phyloP scores from a whole-genome alignment of 2,797 vertebrate species.

The Hoplostethus atlanticus region DNA sequence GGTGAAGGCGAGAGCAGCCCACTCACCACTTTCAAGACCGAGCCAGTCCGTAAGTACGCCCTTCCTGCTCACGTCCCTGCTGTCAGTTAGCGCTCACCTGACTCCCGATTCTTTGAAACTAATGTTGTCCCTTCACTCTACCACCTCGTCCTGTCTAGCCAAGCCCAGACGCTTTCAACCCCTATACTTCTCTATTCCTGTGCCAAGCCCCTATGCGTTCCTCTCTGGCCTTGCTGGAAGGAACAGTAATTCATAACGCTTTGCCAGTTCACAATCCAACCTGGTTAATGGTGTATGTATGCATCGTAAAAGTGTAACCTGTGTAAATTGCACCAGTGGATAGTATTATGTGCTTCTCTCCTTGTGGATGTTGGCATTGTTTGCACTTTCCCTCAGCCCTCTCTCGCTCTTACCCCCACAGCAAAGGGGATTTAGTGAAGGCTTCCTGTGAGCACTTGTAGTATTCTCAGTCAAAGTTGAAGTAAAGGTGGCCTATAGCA shows the following conservation, averaged over 20 bases:
- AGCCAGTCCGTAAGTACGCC: constrained; percentile 95
- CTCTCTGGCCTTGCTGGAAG: constrained; percentile 30
- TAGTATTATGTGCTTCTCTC: constrained; percentile 9
- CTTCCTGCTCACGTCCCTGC: constrained; percentile 39
- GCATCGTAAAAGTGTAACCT: constrained; percentile 10
- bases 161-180: constrained; percentile 52
- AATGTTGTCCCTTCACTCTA: constrained; percentile 39
- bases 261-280: constrained; percentile 20
- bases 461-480: background rate
- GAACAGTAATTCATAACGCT: background rate
- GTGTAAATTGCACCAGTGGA: constrained; percentile 17
- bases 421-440: constrained; percentile 45
- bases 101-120: constrained; percentile 50
- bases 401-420: constrained; percentile 1
- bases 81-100: constrained; percentile 17
- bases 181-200: constrained; percentile 34
- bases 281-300: constrained; percentile 29
- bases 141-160: constrained; percentile 47
- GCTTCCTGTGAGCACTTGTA: constrained; percentile 13
- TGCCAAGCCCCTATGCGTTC: constrained; percentile 30
- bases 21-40: constrained; percentile 89
- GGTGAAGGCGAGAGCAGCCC: constrained; percentile 92
- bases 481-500: background rate
- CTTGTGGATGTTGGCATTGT: constrained; percentile 6
- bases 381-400: background rate